phyloP scores from a whole-genome alignment of 2,888 invertebrate species.

The Apamea monoglypha region DNA sequence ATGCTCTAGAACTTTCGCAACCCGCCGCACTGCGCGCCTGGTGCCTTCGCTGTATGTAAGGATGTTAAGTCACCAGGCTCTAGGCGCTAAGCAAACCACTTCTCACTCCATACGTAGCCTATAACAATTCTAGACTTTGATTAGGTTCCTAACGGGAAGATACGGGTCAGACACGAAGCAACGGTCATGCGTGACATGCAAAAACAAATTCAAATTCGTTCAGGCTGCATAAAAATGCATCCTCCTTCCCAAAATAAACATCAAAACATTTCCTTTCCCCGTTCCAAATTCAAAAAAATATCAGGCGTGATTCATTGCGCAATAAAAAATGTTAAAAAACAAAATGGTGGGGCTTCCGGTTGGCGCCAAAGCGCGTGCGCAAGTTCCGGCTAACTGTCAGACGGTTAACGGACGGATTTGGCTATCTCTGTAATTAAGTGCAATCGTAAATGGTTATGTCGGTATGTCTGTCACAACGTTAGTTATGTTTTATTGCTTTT shows the following conservation, averaged over 20 bases:
- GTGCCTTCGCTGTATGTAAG: no score
- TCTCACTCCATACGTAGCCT: not conserved
- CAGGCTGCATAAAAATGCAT: conserved; percentile 33
- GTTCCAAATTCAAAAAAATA: conserved; percentile 56
- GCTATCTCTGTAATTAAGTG: conserved; percentile 62
- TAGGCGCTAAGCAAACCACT: not conserved
- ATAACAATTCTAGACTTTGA: not conserved
- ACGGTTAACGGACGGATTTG: conserved; percentile 56
- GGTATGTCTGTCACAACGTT: conserved; percentile 34
- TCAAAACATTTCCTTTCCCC: conserved; percentile 26
- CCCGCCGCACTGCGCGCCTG: no score
- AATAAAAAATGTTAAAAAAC: conserved; percentile 68
- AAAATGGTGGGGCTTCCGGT: conserved; percentile 76
- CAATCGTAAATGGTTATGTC: conserved; percentile 57
- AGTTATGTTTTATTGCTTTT: conserved; percentile 44
- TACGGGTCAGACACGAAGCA: no score
- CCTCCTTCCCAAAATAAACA: conserved; percentile 28
- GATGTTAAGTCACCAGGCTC: not conserved
- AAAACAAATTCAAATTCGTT: conserved; percentile 21
- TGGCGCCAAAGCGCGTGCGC: conserved; percentile 75
- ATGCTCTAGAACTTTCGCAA: no score
- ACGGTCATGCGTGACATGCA: conserved; percentile 1
- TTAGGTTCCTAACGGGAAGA: not conserved
- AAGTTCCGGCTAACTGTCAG: conserved; percentile 70
- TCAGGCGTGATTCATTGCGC: conserved; percentile 67